Evolutionary conservation across 2,797 vertebrate genomes (phyloP).

Genomic region (Knipowitschia caucasica): DNA sequence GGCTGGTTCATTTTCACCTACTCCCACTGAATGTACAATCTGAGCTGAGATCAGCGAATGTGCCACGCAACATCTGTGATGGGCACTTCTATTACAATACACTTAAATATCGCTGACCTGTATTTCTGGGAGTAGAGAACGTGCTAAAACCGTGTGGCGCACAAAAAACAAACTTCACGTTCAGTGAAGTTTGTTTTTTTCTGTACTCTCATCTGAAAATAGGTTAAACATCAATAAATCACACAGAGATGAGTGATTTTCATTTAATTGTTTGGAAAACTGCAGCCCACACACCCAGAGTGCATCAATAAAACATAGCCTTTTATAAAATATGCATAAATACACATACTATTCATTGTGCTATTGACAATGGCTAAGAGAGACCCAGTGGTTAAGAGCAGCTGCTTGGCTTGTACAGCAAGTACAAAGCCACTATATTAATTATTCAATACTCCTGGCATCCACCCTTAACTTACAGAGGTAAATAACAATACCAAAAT

Average conservation of each 20-base stretch:
- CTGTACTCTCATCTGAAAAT: slow-evolving; percentile 47
- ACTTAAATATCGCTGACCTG: slow-evolving; percentile 24
- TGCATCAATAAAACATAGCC: slow-evolving; percentile 71
- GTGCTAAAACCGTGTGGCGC: slow-evolving; percentile 10
- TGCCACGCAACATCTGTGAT: slow-evolving; percentile 25
- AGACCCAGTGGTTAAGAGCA: slow-evolving; percentile 61
- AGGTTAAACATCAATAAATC: slow-evolving; percentile 68
- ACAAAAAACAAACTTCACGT: slow-evolving; percentile 16
- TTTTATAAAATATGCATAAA: slow-evolving; percentile 70
- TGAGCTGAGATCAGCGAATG: slow-evolving; percentile 28
- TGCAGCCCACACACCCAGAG: slow-evolving; percentile 54
- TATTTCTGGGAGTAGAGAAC: slow-evolving; percentile 14
- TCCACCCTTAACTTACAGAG: slow-evolving; percentile 59
- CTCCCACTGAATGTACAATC: slow-evolving; percentile 23
- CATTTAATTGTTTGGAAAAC: slow-evolving; percentile 53
- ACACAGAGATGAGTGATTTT: slow-evolving; percentile 52
- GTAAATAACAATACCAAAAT: slow-evolving; percentile 59
- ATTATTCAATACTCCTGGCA: slow-evolving; percentile 69
- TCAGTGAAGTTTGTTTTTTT: slow-evolving; percentile 22
- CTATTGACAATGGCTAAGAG: slow-evolving; percentile 63
- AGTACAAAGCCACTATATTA: slow-evolving; percentile 63
- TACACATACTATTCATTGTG: slow-evolving; percentile 52
- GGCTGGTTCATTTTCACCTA: slow-evolving; percentile 21
- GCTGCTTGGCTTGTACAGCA: slow-evolving; percentile 58
- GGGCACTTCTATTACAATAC: slow-evolving; percentile 25